A percentile compares a stretch with the other conserved stretches of the same genome.
Conservation (phyloP, 2,888 invertebrate genomes). For the Cephus rjabovi region DNA sequence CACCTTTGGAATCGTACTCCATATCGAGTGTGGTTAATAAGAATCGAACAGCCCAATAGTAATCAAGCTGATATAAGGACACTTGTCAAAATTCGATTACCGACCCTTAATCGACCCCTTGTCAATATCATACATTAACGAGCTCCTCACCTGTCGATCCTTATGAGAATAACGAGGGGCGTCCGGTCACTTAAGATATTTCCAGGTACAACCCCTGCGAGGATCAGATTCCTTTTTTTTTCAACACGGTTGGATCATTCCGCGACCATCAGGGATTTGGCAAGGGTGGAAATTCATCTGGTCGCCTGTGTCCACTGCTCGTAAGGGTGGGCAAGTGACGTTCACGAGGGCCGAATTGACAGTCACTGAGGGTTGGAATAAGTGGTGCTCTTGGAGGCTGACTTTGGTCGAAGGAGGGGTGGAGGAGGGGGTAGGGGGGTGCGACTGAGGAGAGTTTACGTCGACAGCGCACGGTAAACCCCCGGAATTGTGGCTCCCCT, state of each 20-base stretch:
- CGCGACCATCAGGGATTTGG: background rate
- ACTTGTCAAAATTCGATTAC: background rate
- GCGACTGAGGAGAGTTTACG: conserved; percentile 64
- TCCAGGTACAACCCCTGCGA: background rate
- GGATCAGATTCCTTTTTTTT: background rate
- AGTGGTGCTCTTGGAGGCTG: conserved; percentile 48
- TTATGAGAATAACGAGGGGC: background rate
- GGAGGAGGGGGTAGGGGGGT: conserved; percentile 41
- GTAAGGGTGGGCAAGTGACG: background rate
- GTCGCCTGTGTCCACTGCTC: background rate
- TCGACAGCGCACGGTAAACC: conserved; percentile 64
- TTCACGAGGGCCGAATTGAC: conserved; percentile 33
- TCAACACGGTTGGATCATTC: background rate
- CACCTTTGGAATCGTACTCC: conserved; percentile 28
- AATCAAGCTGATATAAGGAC: background rate
- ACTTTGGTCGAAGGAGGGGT: conserved; percentile 24
- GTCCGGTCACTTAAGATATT: background rate
- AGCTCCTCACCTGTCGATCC: background rate
- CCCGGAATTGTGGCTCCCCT: conserved; percentile 62
- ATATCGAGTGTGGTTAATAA: background rate
- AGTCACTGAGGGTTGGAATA: conserved; percentile 42
- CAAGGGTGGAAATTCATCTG: background rate
- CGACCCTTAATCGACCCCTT: background rate
- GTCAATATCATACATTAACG: background rate
- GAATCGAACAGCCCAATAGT: background rate